Conservation (phyloP, 2,888 invertebrate genomes). For the Halictus quadricinctus region DNA sequence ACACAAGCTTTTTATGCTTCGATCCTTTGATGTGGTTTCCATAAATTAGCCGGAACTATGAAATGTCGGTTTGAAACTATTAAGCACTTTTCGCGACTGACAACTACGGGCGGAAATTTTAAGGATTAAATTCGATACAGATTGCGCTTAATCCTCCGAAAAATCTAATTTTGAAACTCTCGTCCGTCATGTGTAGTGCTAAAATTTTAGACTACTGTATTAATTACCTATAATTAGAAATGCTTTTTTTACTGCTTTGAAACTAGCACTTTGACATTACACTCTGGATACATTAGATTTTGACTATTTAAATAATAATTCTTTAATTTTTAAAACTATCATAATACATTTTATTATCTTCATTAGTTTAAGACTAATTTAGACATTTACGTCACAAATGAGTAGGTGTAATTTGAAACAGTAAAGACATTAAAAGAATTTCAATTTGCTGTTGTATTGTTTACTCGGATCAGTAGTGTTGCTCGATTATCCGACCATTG, state of each 20-base stretch:
- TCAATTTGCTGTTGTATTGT: too few relatives aligned
- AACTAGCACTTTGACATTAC: too few relatives aligned
- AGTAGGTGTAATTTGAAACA: too few relatives aligned
- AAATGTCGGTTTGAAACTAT: slow-evolving; percentile 32
- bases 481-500: background rate
- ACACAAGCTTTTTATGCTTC: slow-evolving; percentile 39
- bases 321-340: background rate
- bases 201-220: background rate
- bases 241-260: background rate
- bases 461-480: background rate
- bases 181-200: background rate
- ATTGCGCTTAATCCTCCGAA: background rate
- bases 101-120: slow-evolving; percentile 1
- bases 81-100: slow-evolving; percentile 1
- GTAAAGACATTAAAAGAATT: too few relatives aligned
- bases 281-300: background rate
- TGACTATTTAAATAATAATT: background rate
- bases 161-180: background rate
- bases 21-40: slow-evolving; percentile 44
- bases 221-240: background rate
- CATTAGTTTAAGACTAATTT: background rate
- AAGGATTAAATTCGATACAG: background rate
- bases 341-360: background rate
- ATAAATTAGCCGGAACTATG: slow-evolving; percentile 40
- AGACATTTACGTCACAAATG: too few relatives aligned